phyloP scores from a whole-genome alignment of 2,888 invertebrate species.

The Gandaritis pyraliata region DNA sequence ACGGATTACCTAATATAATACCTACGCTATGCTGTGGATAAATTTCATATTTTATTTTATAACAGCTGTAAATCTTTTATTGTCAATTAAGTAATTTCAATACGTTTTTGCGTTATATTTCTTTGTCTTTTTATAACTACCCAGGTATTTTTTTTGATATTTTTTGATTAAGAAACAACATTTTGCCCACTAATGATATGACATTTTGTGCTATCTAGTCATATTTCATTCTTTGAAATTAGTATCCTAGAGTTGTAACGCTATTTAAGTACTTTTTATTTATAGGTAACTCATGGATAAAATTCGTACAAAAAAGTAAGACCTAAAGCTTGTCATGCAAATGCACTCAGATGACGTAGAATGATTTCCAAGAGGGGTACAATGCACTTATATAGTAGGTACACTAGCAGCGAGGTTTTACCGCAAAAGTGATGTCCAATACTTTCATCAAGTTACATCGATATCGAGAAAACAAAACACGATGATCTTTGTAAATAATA shows the following conservation, averaged over 20 bases:
- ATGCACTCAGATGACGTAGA: slow-evolving; percentile 59
- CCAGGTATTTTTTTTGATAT: no score
- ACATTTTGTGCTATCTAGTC: no score
- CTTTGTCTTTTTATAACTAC: no score
- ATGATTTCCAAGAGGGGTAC: slow-evolving; percentile 72
- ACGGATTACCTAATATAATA: no score
- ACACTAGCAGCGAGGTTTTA: slow-evolving; percentile 65
- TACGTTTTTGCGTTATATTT: no score
- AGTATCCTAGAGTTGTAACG: background rate
- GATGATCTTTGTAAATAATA: background rate
- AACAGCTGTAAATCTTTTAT: slow-evolving; percentile 6
- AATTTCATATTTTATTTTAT: slow-evolving; percentile 10
- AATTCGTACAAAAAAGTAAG: slow-evolving; percentile 16
- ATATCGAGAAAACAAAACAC: slow-evolving; percentile 29
- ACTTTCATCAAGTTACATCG: slow-evolving; percentile 24
- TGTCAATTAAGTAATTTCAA: background rate
- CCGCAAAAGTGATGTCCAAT: slow-evolving; percentile 56
- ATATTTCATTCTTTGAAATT: no score
- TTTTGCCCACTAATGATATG: no score
- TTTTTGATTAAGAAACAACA: no score
- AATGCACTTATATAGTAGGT: slow-evolving; percentile 75
- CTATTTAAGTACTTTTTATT: background rate
- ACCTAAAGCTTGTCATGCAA: slow-evolving; percentile 41
- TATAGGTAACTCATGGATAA: background rate
- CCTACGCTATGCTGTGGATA: background rate